phyloP scores from a whole-genome alignment of 1,140 invertebrate species.

The Platyura marginata region DNA sequence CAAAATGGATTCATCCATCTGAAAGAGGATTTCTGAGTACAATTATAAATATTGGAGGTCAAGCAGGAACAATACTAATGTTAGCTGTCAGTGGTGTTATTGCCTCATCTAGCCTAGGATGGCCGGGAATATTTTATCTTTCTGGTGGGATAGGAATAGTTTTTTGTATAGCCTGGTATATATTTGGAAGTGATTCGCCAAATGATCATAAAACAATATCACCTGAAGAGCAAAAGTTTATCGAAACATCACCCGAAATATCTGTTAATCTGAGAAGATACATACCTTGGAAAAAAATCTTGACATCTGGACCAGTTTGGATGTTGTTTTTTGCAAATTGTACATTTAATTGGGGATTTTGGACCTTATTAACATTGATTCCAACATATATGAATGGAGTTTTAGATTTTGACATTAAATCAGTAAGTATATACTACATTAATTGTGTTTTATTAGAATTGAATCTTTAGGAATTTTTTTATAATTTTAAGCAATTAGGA shows the following conservation, averaged over 20 bases:
- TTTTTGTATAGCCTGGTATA: constrained; percentile 41
- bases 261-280: constrained; percentile 10
- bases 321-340: constrained; percentile 68
- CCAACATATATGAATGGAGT: constrained; percentile 77
- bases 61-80: constrained; percentile 55
- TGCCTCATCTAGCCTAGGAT: constrained; percentile 41
- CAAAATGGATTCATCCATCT: constrained; percentile 28
- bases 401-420: constrained; percentile 55
- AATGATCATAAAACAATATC: constrained; percentile 32
- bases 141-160: constrained; percentile 43
- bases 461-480: no score
- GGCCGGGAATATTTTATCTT: constrained; percentile 61
- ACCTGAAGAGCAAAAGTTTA: constrained; percentile 37
- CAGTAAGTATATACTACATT: no score
- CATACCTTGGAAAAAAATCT: constrained; percentile 56
- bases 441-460: no score
- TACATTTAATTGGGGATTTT: constrained; percentile 88
- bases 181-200: constrained; percentile 47
- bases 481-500: no score
- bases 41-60: constrained; percentile 39
- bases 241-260: constrained; percentile 27
- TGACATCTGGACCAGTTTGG: constrained; percentile 63
- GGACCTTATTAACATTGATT: constrained; percentile 79
- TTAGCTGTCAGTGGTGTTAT: constrained; percentile 49
- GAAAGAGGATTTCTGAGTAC: constrained; percentile 37